Conservation (phyloP, 2,113 vertebrate species). For the Phaethornis superciliosus region DNA sequence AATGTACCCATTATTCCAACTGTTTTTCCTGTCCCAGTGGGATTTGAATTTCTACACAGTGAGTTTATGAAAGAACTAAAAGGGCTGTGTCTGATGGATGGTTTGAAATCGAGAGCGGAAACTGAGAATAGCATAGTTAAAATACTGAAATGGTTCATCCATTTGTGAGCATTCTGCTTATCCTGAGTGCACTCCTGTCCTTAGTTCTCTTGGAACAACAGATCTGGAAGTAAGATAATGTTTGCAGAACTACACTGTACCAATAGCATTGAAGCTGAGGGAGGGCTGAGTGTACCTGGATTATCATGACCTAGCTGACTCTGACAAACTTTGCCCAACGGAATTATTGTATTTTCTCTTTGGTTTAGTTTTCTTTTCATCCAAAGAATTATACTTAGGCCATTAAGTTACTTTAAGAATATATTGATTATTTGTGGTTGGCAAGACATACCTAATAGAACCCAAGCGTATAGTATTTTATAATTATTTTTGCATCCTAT, state of each 20-base stretch:
- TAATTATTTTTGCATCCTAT: background rate
- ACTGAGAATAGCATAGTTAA: background rate
- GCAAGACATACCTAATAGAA: background rate
- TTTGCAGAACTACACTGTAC: background rate
- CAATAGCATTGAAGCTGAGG: background rate
- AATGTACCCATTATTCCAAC: background rate
- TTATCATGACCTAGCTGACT: fast-evolving
- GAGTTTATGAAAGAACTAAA: background rate
- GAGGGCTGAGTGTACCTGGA: background rate
- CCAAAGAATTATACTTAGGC: background rate
- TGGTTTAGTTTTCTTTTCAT: background rate
- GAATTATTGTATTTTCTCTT: background rate
- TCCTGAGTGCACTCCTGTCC: background rate
- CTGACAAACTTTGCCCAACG: background rate
- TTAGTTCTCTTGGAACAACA: background rate
- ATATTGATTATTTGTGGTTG: background rate
- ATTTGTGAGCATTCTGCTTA: background rate
- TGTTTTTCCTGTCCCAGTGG: background rate
- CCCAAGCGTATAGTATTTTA: background rate
- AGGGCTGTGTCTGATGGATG: background rate
- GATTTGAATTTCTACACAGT: background rate
- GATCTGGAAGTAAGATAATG: background rate
- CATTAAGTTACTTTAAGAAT: background rate
- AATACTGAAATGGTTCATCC: background rate
- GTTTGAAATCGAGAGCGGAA: background rate